Conservation (phyloP, 2,113 vertebrate genomes). For the Casuarius casuarius region DNA sequence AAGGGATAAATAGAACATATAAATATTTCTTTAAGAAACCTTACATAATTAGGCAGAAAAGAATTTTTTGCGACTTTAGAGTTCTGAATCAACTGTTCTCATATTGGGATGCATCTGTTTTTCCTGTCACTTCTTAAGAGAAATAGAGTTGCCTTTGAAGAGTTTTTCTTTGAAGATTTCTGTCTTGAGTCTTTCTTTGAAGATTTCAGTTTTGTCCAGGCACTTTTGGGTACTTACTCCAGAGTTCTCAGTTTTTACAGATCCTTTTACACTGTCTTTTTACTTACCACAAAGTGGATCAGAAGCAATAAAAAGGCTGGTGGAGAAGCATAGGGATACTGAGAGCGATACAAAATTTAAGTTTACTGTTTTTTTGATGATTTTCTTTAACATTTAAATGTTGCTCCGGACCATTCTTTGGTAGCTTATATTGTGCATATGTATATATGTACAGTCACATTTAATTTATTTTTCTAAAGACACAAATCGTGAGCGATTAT, state of each 20-base stretch:
- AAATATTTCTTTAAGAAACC: not conserved
- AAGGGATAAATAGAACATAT: fast-evolving
- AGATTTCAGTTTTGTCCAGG: not conserved
- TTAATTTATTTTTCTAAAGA: not conserved
- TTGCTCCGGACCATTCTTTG: not conserved
- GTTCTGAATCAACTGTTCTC: not conserved
- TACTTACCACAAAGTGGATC: not conserved
- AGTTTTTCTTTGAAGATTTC: not conserved
- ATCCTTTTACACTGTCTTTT: not conserved
- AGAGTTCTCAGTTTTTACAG: not conserved
- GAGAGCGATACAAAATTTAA: not conserved
- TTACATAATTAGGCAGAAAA: not conserved
- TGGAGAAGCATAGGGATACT: not conserved
- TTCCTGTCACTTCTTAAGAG: not conserved
- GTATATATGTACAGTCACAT: not conserved
- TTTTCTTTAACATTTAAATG: not conserved
- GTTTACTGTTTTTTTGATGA: not conserved
- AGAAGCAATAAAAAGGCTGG: not conserved
- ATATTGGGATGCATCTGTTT: not conserved
- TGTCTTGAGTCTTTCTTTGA: no score
- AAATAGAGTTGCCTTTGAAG: not conserved
- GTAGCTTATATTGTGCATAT: not conserved
- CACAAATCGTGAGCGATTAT: not conserved
- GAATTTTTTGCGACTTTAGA: not conserved
- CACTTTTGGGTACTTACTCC: not conserved